These are phyloP conservation scores for Kryptopterus vitreolus DNA, from an alignment of 2,797 vertebrate genomes.

Conservation along the genomic window DNA sequence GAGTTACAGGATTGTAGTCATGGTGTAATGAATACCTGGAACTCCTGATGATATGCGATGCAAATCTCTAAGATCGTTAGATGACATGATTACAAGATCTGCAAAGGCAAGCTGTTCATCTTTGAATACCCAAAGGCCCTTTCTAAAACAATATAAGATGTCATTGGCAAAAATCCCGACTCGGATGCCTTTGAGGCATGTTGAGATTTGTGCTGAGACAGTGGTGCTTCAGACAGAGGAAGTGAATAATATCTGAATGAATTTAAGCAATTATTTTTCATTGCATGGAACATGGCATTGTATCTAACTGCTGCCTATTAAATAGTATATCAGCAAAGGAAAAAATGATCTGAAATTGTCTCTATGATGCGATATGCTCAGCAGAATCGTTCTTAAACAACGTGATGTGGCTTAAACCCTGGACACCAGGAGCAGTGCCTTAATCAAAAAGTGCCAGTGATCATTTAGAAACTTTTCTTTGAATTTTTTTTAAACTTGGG, in stretches of 20 bases:
- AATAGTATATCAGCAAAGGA: background rate
- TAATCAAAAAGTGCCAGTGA: constrained; percentile 17
- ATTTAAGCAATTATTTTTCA: background rate
- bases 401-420: background rate
- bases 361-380: background rate
- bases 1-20: background rate
- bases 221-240: background rate
- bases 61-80: background rate
- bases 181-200: background rate
- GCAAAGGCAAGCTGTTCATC: background rate
- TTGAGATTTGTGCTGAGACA: constrained; percentile 3
- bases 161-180: background rate
- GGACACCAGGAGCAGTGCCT: constrained; percentile 1
- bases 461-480: constrained; percentile 38
- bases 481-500: constrained; percentile 32
- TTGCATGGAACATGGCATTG: no score
- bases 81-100: constrained; percentile 9
- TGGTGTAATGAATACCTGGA: constrained; percentile 8
- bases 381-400: background rate
- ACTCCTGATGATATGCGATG: background rate
- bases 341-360: background rate
- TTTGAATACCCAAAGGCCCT: background rate
- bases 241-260: background rate
- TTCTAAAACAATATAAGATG: background rate
- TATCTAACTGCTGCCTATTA: background rate